phyloP scores from a whole-genome alignment of 2,113 vertebrate species.

The Oxyura jamaicensis region DNA sequence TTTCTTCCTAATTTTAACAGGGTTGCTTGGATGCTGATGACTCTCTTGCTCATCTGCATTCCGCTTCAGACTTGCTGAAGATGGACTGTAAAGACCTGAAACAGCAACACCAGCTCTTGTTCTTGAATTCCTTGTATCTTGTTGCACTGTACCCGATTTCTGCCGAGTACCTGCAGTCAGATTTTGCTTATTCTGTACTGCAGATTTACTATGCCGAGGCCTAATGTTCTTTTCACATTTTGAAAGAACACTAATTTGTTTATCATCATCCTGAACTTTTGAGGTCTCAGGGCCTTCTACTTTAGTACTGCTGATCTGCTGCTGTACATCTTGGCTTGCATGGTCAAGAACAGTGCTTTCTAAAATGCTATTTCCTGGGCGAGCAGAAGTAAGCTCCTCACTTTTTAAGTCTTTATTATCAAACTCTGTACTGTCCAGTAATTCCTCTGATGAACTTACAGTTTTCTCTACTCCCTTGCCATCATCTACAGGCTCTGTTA shows the following conservation, averaged over 20 bases:
- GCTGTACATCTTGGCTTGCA: slow-evolving; percentile 45
- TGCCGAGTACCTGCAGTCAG: slow-evolving; percentile 35
- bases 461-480: slow-evolving; percentile 20
- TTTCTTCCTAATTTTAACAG: slow-evolving; percentile 86
- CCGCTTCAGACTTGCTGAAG: slow-evolving; percentile 77
- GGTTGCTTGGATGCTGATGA: slow-evolving; percentile 75
- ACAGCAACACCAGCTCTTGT: slow-evolving; percentile 69
- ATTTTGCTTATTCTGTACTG: slow-evolving; percentile 67
- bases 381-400: slow-evolving; percentile 42
- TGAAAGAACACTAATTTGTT: slow-evolving; percentile 39
- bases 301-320: slow-evolving; percentile 37
- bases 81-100: slow-evolving; percentile 63
- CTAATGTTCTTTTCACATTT: slow-evolving; percentile 70
- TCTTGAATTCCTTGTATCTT: slow-evolving; percentile 68
- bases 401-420: slow-evolving; percentile 54
- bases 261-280: slow-evolving; percentile 52
- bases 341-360: slow-evolving; percentile 52
- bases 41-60: slow-evolving; percentile 73
- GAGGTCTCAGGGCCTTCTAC: slow-evolving; percentile 36
- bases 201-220: slow-evolving; percentile 54
- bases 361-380: slow-evolving; percentile 49
- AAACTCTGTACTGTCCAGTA: slow-evolving; percentile 35
- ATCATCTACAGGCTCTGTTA: slow-evolving; percentile 35
- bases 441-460: neutral
- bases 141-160: slow-evolving; percentile 43